These are phyloP conservation scores for Argyresthia goedartella DNA, from an alignment of 2,888 invertebrate genomes.

Conservation along the genomic window DNA sequence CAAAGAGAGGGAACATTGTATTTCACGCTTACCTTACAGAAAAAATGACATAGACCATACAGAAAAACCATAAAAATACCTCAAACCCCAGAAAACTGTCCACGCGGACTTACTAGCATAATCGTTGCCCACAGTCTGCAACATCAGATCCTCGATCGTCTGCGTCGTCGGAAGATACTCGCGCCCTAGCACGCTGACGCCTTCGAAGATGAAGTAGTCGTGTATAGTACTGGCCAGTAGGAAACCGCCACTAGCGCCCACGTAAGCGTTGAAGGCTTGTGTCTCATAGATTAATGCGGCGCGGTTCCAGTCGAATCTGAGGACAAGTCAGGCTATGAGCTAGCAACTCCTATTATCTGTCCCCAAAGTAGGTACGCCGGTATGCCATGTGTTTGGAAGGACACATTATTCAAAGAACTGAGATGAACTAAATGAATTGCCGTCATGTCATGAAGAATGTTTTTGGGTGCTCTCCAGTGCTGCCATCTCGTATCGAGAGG, in stretches of 20 bases:
- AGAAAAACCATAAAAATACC: background rate
- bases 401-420: too few relatives aligned
- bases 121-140: constrained; percentile 57
- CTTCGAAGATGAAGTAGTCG: constrained; percentile 54
- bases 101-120: constrained; percentile 65
- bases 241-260: constrained; percentile 81
- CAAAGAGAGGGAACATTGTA: too few relatives aligned
- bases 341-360: constrained; percentile 1
- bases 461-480: constrained; percentile 7
- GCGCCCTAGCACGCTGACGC: constrained; percentile 35
- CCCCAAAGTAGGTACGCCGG: too few relatives aligned
- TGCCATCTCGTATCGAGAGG: constrained; percentile 32
- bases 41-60: too few relatives aligned
- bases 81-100: background rate
- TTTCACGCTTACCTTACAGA: too few relatives aligned
- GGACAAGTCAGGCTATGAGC: constrained; percentile 13
- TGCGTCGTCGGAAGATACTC: constrained; percentile 40
- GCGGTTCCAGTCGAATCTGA: constrained; percentile 80
- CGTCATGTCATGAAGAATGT: too few relatives aligned
- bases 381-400: too few relatives aligned
- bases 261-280: constrained; percentile 74
- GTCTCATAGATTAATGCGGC: constrained; percentile 82
- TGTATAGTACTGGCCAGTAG: constrained; percentile 82
- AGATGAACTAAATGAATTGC: too few relatives aligned
- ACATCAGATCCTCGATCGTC: constrained; percentile 60